A percentile compares a stretch with the other conserved stretches of the same genome.
These are phyloP conservation scores for Rhabdomys dilectus DNA, from an alignment of 2,113 vertebrate genomes.

Conservation along the genomic window DNA sequence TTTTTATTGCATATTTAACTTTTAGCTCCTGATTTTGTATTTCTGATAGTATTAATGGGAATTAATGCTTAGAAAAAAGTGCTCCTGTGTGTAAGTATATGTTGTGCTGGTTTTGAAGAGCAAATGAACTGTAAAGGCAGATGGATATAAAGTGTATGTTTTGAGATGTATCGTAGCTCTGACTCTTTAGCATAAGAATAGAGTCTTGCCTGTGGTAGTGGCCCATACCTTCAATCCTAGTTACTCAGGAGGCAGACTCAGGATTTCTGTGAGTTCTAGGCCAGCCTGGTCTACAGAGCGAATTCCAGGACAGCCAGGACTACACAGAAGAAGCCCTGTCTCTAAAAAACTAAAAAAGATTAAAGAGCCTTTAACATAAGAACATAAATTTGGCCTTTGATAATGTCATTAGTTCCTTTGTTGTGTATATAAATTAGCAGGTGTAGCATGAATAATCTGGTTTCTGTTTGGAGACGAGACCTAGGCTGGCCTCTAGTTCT, in stretches of 20 bases:
- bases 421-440: background rate
- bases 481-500: background rate
- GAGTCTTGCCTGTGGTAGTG: background rate
- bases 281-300: background rate
- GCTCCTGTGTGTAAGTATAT: background rate
- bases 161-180: background rate
- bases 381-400: slow-evolving; percentile 49
- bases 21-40: slow-evolving; percentile 43
- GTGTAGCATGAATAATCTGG: background rate
- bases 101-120: slow-evolving; percentile 36
- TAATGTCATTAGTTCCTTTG: background rate
- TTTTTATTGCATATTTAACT: slow-evolving; percentile 18
- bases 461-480: background rate
- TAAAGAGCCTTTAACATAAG: background rate
- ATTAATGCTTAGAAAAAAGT: slow-evolving; percentile 35
- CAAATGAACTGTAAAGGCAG: slow-evolving; percentile 5
- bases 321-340: background rate
- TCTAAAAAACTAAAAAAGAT: background rate
- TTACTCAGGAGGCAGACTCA: background rate
- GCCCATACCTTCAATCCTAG: background rate
- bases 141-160: slow-evolving; percentile 19
- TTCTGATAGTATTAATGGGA: slow-evolving; percentile 8
- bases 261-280: background rate
- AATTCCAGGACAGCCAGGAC: background rate
- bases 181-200: background rate